Evolutionary conservation across 2,797 vertebrate genomes (phyloP).

Genomic region (Danio aesculapii): DNA sequence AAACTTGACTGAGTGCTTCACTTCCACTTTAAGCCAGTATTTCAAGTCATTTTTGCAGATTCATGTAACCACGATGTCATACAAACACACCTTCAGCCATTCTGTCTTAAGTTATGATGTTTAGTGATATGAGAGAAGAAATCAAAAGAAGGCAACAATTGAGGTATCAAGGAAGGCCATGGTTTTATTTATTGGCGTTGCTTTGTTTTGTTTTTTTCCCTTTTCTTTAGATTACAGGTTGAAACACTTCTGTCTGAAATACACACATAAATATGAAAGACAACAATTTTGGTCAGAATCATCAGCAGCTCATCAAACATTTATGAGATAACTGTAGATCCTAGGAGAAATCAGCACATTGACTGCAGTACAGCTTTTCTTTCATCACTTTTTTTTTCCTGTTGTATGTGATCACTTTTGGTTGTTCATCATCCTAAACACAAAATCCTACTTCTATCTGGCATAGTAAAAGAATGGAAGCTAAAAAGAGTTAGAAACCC

Average conservation of each 20-base stretch:
- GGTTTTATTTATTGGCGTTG: conserved; percentile 46
- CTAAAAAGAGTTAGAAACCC: not conserved
- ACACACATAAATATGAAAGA: conserved; percentile 24
- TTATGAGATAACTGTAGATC: not conserved
- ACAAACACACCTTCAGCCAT: too few relatives aligned
- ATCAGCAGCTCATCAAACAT: conserved; percentile 7
- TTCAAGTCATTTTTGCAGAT: too few relatives aligned
- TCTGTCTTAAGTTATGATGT: not conserved
- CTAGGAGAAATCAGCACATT: conserved; percentile 2
- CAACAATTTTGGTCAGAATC: conserved; percentile 6
- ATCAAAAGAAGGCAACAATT: not conserved
- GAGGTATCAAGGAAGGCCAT: conserved; percentile 26
- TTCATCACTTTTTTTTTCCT: conserved; percentile 16
- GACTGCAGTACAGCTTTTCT: not conserved
- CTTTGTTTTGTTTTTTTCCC: conserved; percentile 8
- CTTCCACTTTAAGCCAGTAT: too few relatives aligned
- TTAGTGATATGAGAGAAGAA: not conserved
- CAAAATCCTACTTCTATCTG: not conserved
- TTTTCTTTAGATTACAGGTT: conserved; percentile 42
- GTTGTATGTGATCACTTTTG: not conserved
- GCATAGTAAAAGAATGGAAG: not conserved
- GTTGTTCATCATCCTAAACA: not conserved
- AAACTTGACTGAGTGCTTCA: too few relatives aligned
- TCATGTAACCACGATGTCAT: too few relatives aligned
- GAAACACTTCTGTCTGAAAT: conserved; percentile 15